Evolutionary conservation across 2,113 vertebrate genomes (phyloP).

Genomic region (Cyprinodon tularosa): DNA sequence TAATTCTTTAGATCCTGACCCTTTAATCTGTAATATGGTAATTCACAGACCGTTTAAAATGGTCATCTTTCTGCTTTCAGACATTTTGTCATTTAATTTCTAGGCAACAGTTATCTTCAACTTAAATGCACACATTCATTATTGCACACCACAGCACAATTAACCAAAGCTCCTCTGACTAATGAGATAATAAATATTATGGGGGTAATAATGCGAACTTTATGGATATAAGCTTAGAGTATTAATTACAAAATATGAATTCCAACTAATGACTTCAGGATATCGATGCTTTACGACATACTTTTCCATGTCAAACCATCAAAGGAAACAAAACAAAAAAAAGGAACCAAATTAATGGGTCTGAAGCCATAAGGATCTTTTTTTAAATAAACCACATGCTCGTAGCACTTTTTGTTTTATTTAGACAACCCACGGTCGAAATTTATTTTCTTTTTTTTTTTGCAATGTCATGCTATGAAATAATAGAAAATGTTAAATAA

Average conservation of each 20-base stretch:
- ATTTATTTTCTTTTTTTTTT: too few species aligned
- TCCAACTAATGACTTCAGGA: not conserved
- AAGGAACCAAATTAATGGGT: not conserved
- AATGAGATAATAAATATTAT: constrained; percentile 1
- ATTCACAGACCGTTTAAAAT: not conserved
- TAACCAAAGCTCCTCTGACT: constrained; percentile 6
- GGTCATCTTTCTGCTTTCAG: not conserved
- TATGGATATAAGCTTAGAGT: not conserved
- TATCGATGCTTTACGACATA: not conserved
- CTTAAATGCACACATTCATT: not conserved
- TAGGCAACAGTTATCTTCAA: not conserved
- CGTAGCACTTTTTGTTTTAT: not conserved
- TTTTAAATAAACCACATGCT: not conserved
- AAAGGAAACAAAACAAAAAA: not conserved
- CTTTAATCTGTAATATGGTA: not conserved
- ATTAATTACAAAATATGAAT: constrained; percentile 1
- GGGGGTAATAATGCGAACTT: constrained; percentile 1
- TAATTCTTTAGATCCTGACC: not conserved
- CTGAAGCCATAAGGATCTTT: not conserved
- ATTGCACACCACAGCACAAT: not conserved
- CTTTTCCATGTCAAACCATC: not conserved
- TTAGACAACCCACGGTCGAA: not conserved
- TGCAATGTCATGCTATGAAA: too few species aligned
- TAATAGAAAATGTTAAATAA: too few species aligned
- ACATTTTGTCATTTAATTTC: not conserved